phyloP scores from a whole-genome alignment of 2,113 vertebrate genomes.

The Stigmatopora nigra region DNA sequence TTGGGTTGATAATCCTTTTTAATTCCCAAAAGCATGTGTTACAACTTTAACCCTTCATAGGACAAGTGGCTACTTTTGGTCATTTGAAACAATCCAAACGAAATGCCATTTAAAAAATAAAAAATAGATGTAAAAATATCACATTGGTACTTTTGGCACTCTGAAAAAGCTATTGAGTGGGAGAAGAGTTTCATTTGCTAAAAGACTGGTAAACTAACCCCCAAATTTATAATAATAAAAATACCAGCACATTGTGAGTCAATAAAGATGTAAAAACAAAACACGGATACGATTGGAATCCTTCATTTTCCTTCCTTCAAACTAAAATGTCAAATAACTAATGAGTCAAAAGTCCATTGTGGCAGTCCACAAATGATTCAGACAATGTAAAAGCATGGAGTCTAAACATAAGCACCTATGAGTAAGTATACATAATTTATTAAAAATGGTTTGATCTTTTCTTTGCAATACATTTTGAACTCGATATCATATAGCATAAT shows the following conservation, averaged over 20 bases:
- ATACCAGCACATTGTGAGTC: constrained; percentile 19
- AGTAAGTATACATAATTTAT: constrained; percentile 24
- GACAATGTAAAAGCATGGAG: too few species aligned
- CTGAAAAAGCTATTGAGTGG: too few species aligned
- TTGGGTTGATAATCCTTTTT: too few species aligned
- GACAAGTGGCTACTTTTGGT: too few species aligned
- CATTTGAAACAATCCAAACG: too few species aligned
- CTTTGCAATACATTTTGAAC: constrained; percentile 1
- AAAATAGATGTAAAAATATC: too few species aligned
- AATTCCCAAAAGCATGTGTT: too few species aligned
- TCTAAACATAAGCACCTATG: background rate
- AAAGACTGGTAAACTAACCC: too few species aligned
- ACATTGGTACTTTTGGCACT: too few species aligned
- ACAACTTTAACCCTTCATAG: too few species aligned
- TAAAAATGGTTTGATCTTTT: constrained; percentile 20
- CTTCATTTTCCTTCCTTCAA: constrained; percentile 20
- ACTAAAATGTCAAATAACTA: constrained; percentile 24
- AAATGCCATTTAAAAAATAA: too few species aligned
- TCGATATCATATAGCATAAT: background rate
- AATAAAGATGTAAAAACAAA: constrained; percentile 10
- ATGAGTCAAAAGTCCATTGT: constrained; percentile 7
- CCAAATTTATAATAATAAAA: background rate
- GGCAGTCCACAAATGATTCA: background rate
- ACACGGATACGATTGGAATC: constrained; percentile 2
- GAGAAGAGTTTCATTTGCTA: too few species aligned